A percentile compares a stretch with the other conserved stretches of the same genome.
Evolutionary conservation across 2,113 vertebrate genomes (phyloP).

Genomic region (Entelurus aequoreus): DNA sequence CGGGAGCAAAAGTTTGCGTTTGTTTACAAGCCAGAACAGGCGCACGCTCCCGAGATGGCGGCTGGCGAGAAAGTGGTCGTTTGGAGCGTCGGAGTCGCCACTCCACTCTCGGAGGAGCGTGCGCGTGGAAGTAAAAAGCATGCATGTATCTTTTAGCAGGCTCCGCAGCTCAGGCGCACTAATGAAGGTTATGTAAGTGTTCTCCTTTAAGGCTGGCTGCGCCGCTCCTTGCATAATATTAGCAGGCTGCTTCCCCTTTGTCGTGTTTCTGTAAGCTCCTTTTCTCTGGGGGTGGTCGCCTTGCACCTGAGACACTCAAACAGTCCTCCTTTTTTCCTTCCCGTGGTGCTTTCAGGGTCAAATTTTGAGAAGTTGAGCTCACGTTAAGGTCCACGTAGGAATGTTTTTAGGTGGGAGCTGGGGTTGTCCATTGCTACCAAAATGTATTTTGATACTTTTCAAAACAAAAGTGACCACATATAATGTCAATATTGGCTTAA

Average conservation of each 20-base stretch:
- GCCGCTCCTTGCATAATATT: constrained; percentile 44
- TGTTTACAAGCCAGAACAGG: no score
- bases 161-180: constrained; percentile 34
- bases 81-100: constrained; percentile 14
- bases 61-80: constrained; percentile 9
- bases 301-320: background rate
- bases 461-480: no score
- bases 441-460: no score
- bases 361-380: no score
- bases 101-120: constrained; percentile 29
- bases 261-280: no score
- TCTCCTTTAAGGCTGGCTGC: constrained; percentile 36
- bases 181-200: constrained; percentile 57
- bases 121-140: constrained; percentile 26
- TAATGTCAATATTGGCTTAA: no score
- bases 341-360: constrained; percentile 1
- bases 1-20: constrained; percentile 42
- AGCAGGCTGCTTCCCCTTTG: background rate
- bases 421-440: no score
- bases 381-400: no score
- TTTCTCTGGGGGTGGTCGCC: background rate
- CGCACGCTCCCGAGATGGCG: no score
- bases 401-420: no score
- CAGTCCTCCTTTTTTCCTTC: background rate
- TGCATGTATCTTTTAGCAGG: constrained; percentile 51